Base-by-base conservation (phyloP, 2,797 vertebrate species). In the Smutsia temminckii region DNA sequence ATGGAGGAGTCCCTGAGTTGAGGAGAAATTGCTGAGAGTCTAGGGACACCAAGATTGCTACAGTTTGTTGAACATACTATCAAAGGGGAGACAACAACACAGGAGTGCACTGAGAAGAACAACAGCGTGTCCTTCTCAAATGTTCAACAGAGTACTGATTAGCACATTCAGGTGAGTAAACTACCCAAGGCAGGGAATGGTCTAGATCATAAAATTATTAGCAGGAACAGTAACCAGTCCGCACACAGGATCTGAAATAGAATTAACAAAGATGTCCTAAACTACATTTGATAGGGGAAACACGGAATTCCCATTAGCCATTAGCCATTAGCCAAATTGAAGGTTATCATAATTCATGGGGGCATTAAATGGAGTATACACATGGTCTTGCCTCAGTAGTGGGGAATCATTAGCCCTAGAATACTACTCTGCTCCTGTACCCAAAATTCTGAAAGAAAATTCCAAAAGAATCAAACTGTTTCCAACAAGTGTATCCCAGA, bases 211-310 rank as follows among this genome's bases (percentile, higher is more conserved):
- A 8, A 64, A 66, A 75, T 63, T 46, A 53, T 42, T 6, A n/a
- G 11, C n/a, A 12, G 12, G 37, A 37, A 71, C 0, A 16, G 25
- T 25, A 42, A 23, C 23, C 25, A 0, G 17, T 11, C 13, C 9
- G 42, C 37, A 61, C 32, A 53, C 2, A 10, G 53, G 27, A 40
- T 71, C 37, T 59, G 37, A 42, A 59, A 61, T 40, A 40, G 37
- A 46, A 46, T 46, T 46, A 46, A 10, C 46, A 46, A 46, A 46
- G 46, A 46, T 11, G 46, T 46, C 46, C 46, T 46, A 46, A 46
- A 46, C 46, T 46, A 46, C 46, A 46, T 46, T 46, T 46, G 46
- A 46, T 12, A 46, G 46, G 46, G 46, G 46, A 46, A 46, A 46
- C 46, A 46, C 12, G 46, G 46, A 46, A 46, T 46, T 46, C 10